phyloP scores from a whole-genome alignment of 2,797 vertebrate genomes.

The Pangasius krempfi region DNA sequence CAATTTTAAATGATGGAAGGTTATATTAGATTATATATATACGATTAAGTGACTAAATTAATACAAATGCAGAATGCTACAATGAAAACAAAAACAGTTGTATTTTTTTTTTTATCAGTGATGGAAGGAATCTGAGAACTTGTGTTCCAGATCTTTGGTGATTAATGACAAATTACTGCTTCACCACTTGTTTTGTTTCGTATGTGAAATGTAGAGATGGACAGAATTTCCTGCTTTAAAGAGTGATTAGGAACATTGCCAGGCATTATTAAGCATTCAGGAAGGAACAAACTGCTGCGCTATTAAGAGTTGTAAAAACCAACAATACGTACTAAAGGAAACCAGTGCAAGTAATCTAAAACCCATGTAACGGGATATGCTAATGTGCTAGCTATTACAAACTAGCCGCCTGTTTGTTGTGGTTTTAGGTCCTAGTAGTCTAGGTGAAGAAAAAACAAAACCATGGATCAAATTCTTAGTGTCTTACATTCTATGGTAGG shows the following conservation, averaged over 20 bases:
- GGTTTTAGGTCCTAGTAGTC: neutral
- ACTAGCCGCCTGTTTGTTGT: neutral
- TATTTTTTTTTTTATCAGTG: neutral
- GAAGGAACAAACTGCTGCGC: neutral
- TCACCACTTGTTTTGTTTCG: neutral
- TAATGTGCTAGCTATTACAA: neutral
- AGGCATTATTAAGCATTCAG: neutral
- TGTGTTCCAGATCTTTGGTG: neutral
- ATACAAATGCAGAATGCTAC: neutral
- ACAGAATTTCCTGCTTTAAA: neutral
- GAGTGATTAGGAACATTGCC: neutral
- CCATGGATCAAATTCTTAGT: neutral
- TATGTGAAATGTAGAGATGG: neutral
- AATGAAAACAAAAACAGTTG: neutral
- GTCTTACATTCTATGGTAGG: neutral
- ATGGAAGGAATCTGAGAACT: neutral
- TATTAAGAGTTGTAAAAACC: neutral
- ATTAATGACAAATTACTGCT: neutral
- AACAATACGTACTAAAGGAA: neutral
- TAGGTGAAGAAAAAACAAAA: slow-evolving; percentile 4
- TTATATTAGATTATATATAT: no score
- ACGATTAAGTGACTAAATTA: neutral
- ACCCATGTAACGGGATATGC: neutral
- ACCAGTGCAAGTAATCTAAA: neutral
- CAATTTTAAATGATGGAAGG: neutral